phyloP scores from a whole-genome alignment of 30 jellyfish, hydroid and myxozoan species.

The Cassiopea andromeda region DNA sequence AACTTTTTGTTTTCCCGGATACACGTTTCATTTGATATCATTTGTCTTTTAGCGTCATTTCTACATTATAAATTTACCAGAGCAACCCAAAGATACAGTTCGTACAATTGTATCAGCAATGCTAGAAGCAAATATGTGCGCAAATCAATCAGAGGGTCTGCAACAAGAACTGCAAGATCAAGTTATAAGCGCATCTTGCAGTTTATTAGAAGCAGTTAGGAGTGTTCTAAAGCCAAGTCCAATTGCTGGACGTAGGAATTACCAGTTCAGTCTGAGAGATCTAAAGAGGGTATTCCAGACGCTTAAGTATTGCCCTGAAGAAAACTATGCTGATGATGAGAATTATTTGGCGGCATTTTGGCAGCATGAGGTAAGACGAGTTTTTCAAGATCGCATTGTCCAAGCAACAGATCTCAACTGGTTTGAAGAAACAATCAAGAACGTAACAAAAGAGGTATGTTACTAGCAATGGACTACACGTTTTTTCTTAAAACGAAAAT shows the following conservation, averaged over 20 bases:
- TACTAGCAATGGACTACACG: too few species aligned
- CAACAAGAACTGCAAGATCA: slow-evolving; percentile 76
- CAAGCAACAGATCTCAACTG: slow-evolving; percentile 71
- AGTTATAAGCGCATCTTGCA: slow-evolving; percentile 67
- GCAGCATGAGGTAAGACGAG: slow-evolving; percentile 79
- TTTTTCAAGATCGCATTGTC: slow-evolving; percentile 70
- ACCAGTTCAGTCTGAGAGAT: slow-evolving; percentile 74
- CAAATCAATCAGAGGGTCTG: slow-evolving; percentile 57
- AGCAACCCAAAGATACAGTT: slow-evolving; percentile 45
- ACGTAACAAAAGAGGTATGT: slow-evolving; percentile 56
- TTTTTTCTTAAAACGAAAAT: too few species aligned
- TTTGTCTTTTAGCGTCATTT: slow-evolving; percentile 67
- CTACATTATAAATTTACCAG: slow-evolving; percentile 68
- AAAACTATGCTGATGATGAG: slow-evolving; percentile 80
- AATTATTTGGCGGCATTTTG: slow-evolving; percentile 68
- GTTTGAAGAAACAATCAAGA: slow-evolving; percentile 77
- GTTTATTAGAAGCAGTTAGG: slow-evolving; percentile 31
- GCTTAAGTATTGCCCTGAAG: slow-evolving; percentile 83
- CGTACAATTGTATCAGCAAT: slow-evolving; percentile 68
- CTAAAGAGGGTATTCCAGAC: slow-evolving; percentile 75
- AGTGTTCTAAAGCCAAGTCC: slow-evolving; percentile 65
- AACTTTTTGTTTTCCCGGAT: too few species aligned
- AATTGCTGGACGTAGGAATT: slow-evolving; percentile 49
- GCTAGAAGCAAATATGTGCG: slow-evolving; percentile 88
- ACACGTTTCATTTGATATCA: not conserved